A percentile compares a stretch with the other conserved stretches of the same genome.
These are phyloP conservation scores for Lycorma delicatula DNA, from an alignment of 1,140 invertebrate genomes.

Conservation along the genomic window DNA sequence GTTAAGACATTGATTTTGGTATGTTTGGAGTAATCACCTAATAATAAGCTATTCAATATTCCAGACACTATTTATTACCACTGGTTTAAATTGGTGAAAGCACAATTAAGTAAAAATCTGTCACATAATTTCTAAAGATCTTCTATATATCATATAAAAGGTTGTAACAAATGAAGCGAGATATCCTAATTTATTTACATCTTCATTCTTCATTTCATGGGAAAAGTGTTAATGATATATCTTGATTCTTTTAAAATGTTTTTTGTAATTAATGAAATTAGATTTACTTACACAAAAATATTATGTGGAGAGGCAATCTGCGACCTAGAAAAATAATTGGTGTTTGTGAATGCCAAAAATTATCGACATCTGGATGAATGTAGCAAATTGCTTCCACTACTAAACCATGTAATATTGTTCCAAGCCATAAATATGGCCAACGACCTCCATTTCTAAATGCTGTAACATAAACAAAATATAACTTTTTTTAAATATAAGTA, in stretches of 20 bases:
- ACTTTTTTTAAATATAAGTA: not conserved
- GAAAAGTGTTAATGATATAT: too few species aligned
- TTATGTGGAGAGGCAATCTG: conserved; percentile 59
- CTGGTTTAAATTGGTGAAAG: too few species aligned
- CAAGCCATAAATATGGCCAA: conserved; percentile 61
- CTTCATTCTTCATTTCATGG: too few species aligned
- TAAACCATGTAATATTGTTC: conserved; percentile 54
- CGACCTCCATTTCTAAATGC: conserved; percentile 56
- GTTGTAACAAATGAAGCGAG: too few species aligned
- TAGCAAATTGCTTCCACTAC: conserved; percentile 52
- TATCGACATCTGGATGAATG: conserved; percentile 54
- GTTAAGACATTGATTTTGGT: too few species aligned
- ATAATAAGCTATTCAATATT: too few species aligned
- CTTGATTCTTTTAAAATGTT: not conserved
- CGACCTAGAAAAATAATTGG: conserved; percentile 58
- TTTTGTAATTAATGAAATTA: not conserved
- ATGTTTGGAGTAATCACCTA: too few species aligned
- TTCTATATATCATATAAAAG: too few species aligned
- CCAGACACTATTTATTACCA: too few species aligned
- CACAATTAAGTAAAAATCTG: too few species aligned
- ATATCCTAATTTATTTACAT: too few species aligned
- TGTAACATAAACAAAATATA: conserved; percentile 31
- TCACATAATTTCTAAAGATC: too few species aligned
- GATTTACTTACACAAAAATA: conserved; percentile 56
- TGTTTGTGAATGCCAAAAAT: conserved; percentile 71